phyloP scores from a whole-genome alignment of 2,888 invertebrate genomes.

The Agriotes lineatus region DNA sequence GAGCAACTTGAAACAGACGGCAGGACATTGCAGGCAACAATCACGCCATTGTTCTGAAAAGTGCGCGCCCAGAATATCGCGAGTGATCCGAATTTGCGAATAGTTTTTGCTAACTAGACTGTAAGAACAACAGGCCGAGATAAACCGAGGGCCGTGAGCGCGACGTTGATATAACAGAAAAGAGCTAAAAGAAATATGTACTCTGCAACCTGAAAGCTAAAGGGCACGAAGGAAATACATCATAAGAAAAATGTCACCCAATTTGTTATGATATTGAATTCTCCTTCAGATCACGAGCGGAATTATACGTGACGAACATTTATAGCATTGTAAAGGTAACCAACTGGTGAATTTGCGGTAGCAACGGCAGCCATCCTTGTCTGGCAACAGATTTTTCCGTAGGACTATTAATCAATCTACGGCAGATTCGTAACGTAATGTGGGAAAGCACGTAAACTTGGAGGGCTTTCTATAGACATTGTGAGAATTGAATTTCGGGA shows the following conservation, averaged over 20 bases:
- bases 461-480: background rate
- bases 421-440: background rate
- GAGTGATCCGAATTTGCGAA: background rate
- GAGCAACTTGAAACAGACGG: background rate
- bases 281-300: slow-evolving; percentile 27
- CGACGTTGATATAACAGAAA: background rate
- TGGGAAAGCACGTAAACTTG: background rate
- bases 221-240: background rate
- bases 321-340: slow-evolving; percentile 24
- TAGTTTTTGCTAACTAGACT: background rate
- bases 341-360: slow-evolving; percentile 9
- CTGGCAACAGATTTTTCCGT: slow-evolving; percentile 3
- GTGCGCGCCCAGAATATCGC: background rate
- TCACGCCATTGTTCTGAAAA: slow-evolving; percentile 1
- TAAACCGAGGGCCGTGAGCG: background rate
- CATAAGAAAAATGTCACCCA: slow-evolving; percentile 30
- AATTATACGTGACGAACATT: slow-evolving; percentile 33
- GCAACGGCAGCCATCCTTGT: background rate
- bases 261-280: slow-evolving; percentile 23
- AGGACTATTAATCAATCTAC: slow-evolving; percentile 12
- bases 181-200: background rate
- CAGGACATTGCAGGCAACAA: slow-evolving; percentile 2
- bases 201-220: background rate
- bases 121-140: background rate
- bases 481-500: background rate